Base-by-base conservation (phyloP, 2,797 vertebrate genomes). In the Coccyzus lansbergi region DNA sequence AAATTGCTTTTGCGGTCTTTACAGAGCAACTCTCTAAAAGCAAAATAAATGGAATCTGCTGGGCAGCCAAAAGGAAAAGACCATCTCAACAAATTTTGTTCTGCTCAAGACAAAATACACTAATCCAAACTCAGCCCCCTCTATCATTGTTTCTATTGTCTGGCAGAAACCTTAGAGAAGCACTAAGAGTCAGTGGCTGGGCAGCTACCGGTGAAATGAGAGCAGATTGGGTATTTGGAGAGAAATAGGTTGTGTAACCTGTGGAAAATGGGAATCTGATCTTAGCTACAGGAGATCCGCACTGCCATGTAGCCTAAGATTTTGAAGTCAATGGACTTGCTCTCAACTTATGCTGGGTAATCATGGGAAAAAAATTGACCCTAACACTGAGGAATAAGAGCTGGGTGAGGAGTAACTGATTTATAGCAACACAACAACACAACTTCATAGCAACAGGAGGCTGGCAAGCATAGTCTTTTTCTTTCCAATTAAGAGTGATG, bases 1-100 rank as follows among this genome's bases (percentile, higher is more conserved):
- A 53, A 70, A 69, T 78, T 51, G 52, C 84, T 86, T 59, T 12
- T 38, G 38, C 9, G 4, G 67, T 9, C 53, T 33, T 86, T 79
- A 51, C 40, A 52, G 88, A 93, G 36, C 52, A 33, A 56, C 63
- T 83, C 84, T 96, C 86, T 92, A 68, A 93, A 81, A 90, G 88
- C 22, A 51, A 71, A 93, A 92, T 86, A 85, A 84, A 90, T 74
- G 28, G 70, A 85, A 81, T 83, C 52, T 12, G 62, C 52, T 62
- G 90, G 75, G 92, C 71, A 78, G 60, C 49, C 63, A 14, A 46
- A 84, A 87, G 88, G 79, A 92, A 94, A 92, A 93, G 74, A 62
- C 10, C 42, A 70, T 63, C 93, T 71, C 34, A n/a, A 93, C 16
- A 2, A 44, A 33, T 76, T 90, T 77, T 72, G 48, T 80, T 86